Percentiles rank a stretch among this genome's conserved stretches.
phyloP scores from a whole-genome alignment of 2,888 invertebrate genomes.

The Standfussiana lucernea region DNA sequence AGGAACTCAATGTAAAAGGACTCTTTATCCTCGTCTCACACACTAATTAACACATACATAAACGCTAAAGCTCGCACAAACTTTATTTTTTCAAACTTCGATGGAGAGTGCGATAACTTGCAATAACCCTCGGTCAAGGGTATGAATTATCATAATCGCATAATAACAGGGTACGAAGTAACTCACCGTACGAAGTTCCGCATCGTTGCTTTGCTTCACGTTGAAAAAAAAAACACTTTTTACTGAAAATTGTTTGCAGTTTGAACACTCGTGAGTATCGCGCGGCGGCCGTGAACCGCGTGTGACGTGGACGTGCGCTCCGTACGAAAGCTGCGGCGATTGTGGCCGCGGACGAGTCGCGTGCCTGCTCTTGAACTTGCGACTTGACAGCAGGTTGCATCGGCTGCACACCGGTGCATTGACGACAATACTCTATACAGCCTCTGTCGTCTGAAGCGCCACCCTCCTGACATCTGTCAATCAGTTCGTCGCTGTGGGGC shows the following conservation, averaged over 20 bases:
- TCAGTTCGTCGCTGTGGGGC: conserved; percentile 43
- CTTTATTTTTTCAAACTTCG: conserved; percentile 67
- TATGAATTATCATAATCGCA: conserved; percentile 70
- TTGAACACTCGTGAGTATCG: conserved; percentile 75
- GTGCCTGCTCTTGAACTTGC: conserved; percentile 87
- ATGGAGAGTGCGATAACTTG: conserved; percentile 74
- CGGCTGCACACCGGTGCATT: conserved; percentile 83
- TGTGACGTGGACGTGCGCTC: conserved; percentile 78
- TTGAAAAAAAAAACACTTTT: conserved; percentile 71
- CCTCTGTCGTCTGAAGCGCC: conserved; percentile 59
- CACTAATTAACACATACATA: conserved; percentile 72
- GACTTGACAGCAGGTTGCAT: conserved; percentile 82
- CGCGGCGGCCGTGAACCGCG: conserved; percentile 68
- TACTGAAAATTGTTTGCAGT: conserved; percentile 67
- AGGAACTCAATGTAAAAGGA: conserved; percentile 48
- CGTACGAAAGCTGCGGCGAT: conserved; percentile 80
- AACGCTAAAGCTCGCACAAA: conserved; percentile 67
- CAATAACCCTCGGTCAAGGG: conserved; percentile 76
- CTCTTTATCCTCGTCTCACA: conserved; percentile 61
- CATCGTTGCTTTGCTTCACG: conserved; percentile 77
- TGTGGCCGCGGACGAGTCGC: conserved; percentile 77
- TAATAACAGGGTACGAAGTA: conserved; percentile 62
- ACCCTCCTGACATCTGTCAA: conserved; percentile 59
- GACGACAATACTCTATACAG: conserved; percentile 72
- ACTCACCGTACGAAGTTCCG: conserved; percentile 86